Evolutionary conservation across 2,888 invertebrate genomes (phyloP).

Genomic region (Drosophila quinaria): DNA sequence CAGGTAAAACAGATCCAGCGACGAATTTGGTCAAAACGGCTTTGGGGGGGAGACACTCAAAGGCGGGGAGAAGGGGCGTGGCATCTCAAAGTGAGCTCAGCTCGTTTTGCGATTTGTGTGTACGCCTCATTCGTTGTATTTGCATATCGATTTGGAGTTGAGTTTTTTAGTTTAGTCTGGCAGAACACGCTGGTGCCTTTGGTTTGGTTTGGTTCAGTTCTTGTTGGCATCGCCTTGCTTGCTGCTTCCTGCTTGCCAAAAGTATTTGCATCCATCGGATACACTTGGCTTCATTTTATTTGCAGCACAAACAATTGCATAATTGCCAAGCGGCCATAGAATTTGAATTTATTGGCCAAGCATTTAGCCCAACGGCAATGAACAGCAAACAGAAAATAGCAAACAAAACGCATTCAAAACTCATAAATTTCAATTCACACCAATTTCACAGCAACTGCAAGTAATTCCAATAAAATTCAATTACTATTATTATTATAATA

Average conservation of each 20-base stretch:
- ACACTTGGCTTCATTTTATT: slow-evolving; percentile 72
- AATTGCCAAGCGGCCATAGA: slow-evolving; percentile 68
- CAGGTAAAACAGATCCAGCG: slow-evolving; percentile 57
- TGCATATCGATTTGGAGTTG: slow-evolving; percentile 81
- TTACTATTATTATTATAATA: slow-evolving; percentile 34
- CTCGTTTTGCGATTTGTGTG: slow-evolving; percentile 74
- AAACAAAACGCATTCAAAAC: slow-evolving; percentile 39
- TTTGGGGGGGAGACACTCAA: slow-evolving; percentile 24
- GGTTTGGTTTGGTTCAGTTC: slow-evolving; percentile 22
- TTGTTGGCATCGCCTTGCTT: slow-evolving; percentile 10
- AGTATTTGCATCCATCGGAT: slow-evolving; percentile 61
- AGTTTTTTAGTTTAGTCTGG: slow-evolving; percentile 71
- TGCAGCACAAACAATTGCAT: slow-evolving; percentile 79
- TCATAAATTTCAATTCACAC: slow-evolving; percentile 46
- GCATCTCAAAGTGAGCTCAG: slow-evolving; percentile 43
- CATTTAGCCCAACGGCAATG: slow-evolving; percentile 46
- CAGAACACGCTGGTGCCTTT: slow-evolving; percentile 53
- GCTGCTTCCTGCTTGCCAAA: slow-evolving; percentile 47
- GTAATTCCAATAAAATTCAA: slow-evolving; percentile 35
- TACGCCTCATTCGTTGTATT: slow-evolving; percentile 77
- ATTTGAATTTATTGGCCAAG: slow-evolving; percentile 66
- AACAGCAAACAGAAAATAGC: slow-evolving; percentile 24
- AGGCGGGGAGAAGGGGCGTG: slow-evolving; percentile 40
- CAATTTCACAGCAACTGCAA: slow-evolving; percentile 47
- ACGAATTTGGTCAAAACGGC: slow-evolving; percentile 80